Evolutionary conservation across 2,888 invertebrate genomes (phyloP), one percentile per base, ranked within the genome.

Genomic region (Amphipoea lucens): DNA sequence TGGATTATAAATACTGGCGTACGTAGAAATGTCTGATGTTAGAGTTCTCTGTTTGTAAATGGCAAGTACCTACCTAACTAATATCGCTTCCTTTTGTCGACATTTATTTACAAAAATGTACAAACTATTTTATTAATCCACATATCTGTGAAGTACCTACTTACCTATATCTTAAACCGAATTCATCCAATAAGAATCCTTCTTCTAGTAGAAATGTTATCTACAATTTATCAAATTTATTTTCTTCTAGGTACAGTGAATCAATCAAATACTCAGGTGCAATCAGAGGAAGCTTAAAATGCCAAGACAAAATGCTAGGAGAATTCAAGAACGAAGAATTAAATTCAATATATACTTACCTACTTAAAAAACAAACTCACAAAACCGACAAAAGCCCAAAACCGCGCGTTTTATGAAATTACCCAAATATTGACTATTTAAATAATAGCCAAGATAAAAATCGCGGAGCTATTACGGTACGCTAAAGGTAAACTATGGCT

Each of bases 401-500:
- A 76, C 42, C 29, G 7, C 3, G 29, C 29, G 29, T 85, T 84
- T 79, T 40, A 85, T 75, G 36, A 63, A 60, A 72, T 45, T 51
- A 66, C 66, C 68, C 72, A 75, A 84, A 66, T 77, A 87, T 74
- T 86, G 68, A 85, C 84, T 74, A 74, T 72, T 76, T 57, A 60
- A 73, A 79, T 85, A 79, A 79, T 78, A 84, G 72, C 42, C 40
- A 14, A 76, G 85, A 87, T 85, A 77, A 54, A 68, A 74, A 87
- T 85, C 85, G 76, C 68, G 20, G 45, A 45, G 69, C 74, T 73
- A 81, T 80, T 87, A 84, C 51, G 72, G 71, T 65, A 70, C 67
- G 66, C 74, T 80, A 82, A 82, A 87, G 76, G 73, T 74, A 85
- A 87, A 84, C 81, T 87, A 87, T 87, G 57, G 73, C 76, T 81